Conservation (phyloP, 2,888 invertebrate genomes). For the Luffia ferchaultella region DNA sequence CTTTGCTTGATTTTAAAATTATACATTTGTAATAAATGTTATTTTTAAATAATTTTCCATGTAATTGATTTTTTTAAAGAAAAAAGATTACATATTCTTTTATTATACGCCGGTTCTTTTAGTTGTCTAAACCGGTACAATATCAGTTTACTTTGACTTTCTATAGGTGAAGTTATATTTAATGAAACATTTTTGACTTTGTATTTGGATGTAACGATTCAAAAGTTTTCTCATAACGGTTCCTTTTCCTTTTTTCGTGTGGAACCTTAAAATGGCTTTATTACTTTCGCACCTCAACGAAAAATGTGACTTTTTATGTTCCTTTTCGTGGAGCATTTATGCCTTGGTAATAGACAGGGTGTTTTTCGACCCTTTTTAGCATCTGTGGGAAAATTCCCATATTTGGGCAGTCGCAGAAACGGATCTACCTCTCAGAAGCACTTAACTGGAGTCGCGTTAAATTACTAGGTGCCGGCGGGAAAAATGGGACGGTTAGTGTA, state of each 20-base stretch:
- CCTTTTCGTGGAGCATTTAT: background rate
- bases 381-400: slow-evolving; percentile 38
- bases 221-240: background rate
- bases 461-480: slow-evolving; percentile 29
- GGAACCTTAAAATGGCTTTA: background rate
- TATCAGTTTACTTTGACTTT: too few relatives aligned
- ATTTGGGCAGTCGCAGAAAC: slow-evolving; percentile 28
- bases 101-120: too few relatives aligned
- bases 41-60: too few relatives aligned
- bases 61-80: too few relatives aligned
- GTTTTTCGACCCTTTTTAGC: slow-evolving; percentile 18
- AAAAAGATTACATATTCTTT: too few relatives aligned
- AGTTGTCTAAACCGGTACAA: too few relatives aligned
- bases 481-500: slow-evolving; percentile 10
- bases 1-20: too few relatives aligned
- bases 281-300: background rate
- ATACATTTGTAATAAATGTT: too few relatives aligned
- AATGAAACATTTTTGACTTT: too few relatives aligned
- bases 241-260: too few relatives aligned
- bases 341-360: background rate
- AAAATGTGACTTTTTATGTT: background rate
- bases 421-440: slow-evolving; percentile 21
- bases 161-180: too few relatives aligned
- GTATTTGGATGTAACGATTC: background rate
- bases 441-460: slow-evolving; percentile 41